Evolutionary conservation across 1,140 invertebrate genomes (phyloP).

Genomic region (Brachionus rotundiformis): DNA sequence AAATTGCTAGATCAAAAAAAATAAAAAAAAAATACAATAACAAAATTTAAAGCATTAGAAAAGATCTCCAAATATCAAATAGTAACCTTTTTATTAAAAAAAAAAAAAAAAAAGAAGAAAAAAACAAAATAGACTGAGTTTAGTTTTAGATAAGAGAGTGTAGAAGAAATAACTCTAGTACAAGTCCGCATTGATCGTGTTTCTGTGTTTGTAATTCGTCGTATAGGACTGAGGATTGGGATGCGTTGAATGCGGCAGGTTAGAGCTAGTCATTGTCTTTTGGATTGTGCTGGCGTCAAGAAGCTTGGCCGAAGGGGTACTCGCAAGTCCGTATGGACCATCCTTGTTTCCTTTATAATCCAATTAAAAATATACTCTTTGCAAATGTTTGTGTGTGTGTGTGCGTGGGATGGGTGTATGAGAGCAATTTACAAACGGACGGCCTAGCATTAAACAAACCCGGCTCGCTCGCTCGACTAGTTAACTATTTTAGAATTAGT

Average conservation of each 20-base stretch:
- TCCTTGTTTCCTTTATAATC: not conserved
- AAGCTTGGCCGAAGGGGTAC: not conserved
- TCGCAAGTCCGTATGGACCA: not conserved
- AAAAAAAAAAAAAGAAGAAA: not conserved
- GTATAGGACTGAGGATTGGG: not conserved
- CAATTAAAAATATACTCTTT: not conserved
- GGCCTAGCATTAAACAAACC: not conserved
- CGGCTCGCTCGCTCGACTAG: not conserved
- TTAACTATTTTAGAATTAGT: not conserved
- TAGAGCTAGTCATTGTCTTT: not conserved
- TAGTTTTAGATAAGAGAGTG: not conserved
- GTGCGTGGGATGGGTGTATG: not conserved
- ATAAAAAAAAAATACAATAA: no score
- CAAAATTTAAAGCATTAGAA: slow-evolving; percentile 3
- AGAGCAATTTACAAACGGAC: slow-evolving; percentile 6
- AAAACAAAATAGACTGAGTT: not conserved
- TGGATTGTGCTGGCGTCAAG: not conserved
- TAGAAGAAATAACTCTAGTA: not conserved
- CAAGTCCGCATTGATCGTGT: not conserved
- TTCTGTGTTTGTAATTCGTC: not conserved
- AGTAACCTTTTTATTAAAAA: no score
- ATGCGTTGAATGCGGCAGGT: no score
- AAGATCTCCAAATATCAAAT: not conserved
- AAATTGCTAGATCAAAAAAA: not conserved
- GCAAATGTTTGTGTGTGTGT: not conserved